A percentile compares a stretch with the other conserved stretches of the same genome.
Conservation (phyloP, 2,888 invertebrate genomes). For the Eucera pruinosa region DNA sequence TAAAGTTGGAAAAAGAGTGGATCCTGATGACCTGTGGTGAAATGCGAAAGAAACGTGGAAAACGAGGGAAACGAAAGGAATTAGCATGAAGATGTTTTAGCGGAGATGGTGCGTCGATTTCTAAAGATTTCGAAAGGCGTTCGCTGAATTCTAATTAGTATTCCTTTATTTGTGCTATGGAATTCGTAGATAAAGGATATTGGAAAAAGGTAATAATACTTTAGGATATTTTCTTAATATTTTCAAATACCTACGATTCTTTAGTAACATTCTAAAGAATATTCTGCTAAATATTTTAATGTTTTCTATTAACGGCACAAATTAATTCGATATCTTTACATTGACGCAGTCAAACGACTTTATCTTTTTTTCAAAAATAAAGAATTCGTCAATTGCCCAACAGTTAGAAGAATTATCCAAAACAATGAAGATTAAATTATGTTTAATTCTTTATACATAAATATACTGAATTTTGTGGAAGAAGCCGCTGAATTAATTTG, state of each 20-base stretch:
- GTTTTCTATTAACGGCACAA: too few relatives aligned
- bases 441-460: too few relatives aligned
- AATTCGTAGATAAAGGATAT: too few relatives aligned
- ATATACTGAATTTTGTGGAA: too few relatives aligned
- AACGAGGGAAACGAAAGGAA: slow-evolving; percentile 5
- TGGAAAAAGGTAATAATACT: not conserved
- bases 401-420: too few relatives aligned
- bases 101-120: not conserved
- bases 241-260: too few relatives aligned
- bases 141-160: not conserved
- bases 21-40: slow-evolving; percentile 4
- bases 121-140: not conserved
- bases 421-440: too few relatives aligned
- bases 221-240: not conserved
- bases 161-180: not conserved
- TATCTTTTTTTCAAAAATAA: too few relatives aligned
- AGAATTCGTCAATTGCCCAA: too few relatives aligned
- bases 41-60: slow-evolving; percentile 13
- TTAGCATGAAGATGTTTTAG: not conserved
- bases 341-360: too few relatives aligned
- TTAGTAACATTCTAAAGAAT: not conserved
- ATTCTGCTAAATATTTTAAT: not conserved
- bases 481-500: too few relatives aligned
- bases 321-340: too few relatives aligned
- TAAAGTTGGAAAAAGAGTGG: not conserved